Base-by-base conservation (phyloP, 2,888 invertebrate genomes). In the Anorthoa munda region DNA sequence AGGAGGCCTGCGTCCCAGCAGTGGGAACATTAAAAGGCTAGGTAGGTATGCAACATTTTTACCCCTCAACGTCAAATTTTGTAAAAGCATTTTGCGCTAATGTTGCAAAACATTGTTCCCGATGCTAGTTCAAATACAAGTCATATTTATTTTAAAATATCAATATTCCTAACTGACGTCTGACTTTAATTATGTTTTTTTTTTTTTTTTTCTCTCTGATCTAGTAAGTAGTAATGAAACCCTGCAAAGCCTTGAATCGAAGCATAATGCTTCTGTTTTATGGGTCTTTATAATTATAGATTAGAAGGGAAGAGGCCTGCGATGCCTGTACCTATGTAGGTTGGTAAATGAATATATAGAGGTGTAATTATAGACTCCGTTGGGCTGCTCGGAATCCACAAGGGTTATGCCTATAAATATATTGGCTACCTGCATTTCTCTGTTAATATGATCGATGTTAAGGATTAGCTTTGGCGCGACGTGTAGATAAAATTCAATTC, bases 381-480 rank as follows among this genome's bases (percentile, higher is more conserved):
- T 72, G 59, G 79, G 68, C 31, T 65, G 72, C 39, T 53, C 56
- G 64, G 66, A 72, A 84, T 76, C 70, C 66, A 56, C 72, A 56
- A 59, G 84, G 81, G 74, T 78, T 64, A 68, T 66, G 56, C 51
- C 81, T 84, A 86, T 81, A 76, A 86, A 84, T 81, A 81, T 65
- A 76, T 71, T 67, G 65, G 55, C 66, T 77, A 71, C 86, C 81
- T 78, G 72, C 67, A 75, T 70, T 78, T 72, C 5, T 51, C 48
- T 56, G 45, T 59, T 31, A 72, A 77, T 68, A 26, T 61, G 12
- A 75, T 75, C 48, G 66, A 50, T 53, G 23, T 48, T 61, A 21
- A 56, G 78, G 48, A 51, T 69, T 39, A 13, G 21, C 12, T 51
- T n/a, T n/a, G n/a, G n/a, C n/a, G n/a, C n/a, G n/a, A n/a, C n/a